phyloP scores from a whole-genome alignment of 2,113 vertebrate species.

The Crotalus helleri region DNA sequence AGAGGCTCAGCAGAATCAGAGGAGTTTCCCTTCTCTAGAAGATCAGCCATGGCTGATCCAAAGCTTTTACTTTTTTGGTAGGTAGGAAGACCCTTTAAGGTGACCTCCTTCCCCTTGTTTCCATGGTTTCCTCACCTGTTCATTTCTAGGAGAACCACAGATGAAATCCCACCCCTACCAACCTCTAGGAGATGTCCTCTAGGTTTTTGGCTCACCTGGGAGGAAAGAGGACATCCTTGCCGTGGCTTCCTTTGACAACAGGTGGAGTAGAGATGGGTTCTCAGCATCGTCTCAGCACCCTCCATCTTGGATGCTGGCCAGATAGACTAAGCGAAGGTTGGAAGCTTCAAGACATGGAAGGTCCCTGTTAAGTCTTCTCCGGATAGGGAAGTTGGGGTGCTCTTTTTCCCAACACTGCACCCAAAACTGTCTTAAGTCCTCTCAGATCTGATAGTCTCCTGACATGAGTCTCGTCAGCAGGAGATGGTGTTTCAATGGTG shows the following conservation, averaged over 20 bases:
- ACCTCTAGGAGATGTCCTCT: not conserved
- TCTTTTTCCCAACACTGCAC: not conserved
- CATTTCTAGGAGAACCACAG: not conserved
- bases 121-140: not conserved
- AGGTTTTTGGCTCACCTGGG: not conserved
- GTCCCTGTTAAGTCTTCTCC: not conserved
- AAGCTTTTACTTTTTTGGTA: conserved; percentile 16
- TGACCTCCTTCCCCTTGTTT: not conserved
- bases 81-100: conserved; percentile 36
- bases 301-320: not conserved
- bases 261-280: not conserved
- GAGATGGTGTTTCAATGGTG: no score
- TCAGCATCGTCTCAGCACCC: not conserved
- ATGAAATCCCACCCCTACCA: not conserved
- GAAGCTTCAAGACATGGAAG: not conserved
- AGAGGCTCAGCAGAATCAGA: not conserved
- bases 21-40: conserved; percentile 19
- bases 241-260: not conserved
- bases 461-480: not conserved
- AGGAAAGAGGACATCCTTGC: not conserved
- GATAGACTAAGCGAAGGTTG: not conserved
- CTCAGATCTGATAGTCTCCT: not conserved
- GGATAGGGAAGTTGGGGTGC: not conserved
- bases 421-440: not conserved
- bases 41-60: conserved; percentile 38